A percentile compares a stretch with the other conserved stretches of the same genome.
These are phyloP conservation scores for Ptychodera flava DNA, from an alignment of 35 echinoderm and acorn worm genomes.

Conservation along the genomic window DNA sequence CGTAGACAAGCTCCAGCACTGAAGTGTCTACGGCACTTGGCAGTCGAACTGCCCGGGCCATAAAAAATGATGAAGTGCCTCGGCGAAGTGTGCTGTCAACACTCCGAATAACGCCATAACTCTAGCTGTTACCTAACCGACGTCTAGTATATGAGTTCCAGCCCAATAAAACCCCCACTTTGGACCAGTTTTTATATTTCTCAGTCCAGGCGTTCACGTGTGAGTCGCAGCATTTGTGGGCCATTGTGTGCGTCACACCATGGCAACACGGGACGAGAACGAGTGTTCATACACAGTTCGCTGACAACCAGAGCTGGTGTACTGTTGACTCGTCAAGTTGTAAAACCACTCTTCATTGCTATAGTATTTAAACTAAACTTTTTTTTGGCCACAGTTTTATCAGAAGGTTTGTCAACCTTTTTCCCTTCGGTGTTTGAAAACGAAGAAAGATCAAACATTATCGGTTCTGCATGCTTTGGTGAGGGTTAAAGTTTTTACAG, in stretches of 20 bases:
- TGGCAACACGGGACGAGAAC: not conserved
- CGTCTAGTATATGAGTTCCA: not conserved
- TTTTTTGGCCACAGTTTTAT: not conserved
- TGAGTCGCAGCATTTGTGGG: not conserved
- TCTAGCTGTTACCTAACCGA: not conserved
- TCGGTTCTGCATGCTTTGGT: too few species aligned
- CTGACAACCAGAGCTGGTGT: not conserved
- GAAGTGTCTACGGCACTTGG: not conserved
- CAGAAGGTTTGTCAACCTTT: not conserved
- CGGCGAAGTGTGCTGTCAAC: too few species aligned
- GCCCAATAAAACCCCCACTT: not conserved
- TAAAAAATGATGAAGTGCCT: not conserved
- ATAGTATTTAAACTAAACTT: not conserved
- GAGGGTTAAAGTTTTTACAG: too few species aligned
- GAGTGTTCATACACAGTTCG: not conserved
- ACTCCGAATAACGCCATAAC: not conserved
- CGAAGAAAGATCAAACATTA: too few species aligned
- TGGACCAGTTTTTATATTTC: not conserved
- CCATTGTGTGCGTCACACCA: not conserved
- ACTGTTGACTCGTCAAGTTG: not conserved
- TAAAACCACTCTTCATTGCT: not conserved
- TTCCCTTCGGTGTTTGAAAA: too few species aligned
- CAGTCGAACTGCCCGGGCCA: not conserved
- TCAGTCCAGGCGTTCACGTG: not conserved
- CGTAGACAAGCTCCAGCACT: not conserved